Percentiles rank a stretch among this genome's conserved stretches.
Conservation (phyloP, 2,113 vertebrate genomes). For the Rhombomys opimus region DNA sequence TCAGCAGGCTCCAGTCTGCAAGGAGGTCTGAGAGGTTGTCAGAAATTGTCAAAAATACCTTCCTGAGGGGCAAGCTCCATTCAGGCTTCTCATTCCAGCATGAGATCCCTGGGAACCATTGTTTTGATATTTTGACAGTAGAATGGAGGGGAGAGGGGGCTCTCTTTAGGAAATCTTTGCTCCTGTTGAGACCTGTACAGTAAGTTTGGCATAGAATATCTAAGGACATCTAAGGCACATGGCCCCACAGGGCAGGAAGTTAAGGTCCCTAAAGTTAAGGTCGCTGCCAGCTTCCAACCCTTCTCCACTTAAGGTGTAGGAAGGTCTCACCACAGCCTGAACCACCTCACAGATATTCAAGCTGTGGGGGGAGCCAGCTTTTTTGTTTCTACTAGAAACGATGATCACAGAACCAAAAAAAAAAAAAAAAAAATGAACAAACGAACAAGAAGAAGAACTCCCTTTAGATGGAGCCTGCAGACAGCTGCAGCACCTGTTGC, state of each 20-base stretch:
- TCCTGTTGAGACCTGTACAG: neutral
- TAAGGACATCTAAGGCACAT: neutral
- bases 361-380: neutral
- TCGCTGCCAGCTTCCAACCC: neutral
- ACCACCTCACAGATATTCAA: neutral
- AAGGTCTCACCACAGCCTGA: neutral
- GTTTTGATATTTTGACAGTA: neutral
- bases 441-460: too few relatives aligned
- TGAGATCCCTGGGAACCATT: neutral
- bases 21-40: neutral
- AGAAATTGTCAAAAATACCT: too few relatives aligned
- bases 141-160: neutral
- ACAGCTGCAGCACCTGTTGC: neutral
- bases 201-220: neutral
- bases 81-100: neutral
- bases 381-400: neutral
- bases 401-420: too few relatives aligned
- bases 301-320: neutral
- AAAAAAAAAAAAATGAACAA: too few relatives aligned
- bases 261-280: neutral
- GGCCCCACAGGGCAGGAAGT: neutral
- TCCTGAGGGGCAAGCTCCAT: neutral
- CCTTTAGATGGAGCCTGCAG: neutral
- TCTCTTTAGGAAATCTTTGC: neutral
- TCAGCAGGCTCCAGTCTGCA: neutral